Evolutionary conservation across 2,113 vertebrate species (phyloP).

Genomic region (Glaucomys volans): DNA sequence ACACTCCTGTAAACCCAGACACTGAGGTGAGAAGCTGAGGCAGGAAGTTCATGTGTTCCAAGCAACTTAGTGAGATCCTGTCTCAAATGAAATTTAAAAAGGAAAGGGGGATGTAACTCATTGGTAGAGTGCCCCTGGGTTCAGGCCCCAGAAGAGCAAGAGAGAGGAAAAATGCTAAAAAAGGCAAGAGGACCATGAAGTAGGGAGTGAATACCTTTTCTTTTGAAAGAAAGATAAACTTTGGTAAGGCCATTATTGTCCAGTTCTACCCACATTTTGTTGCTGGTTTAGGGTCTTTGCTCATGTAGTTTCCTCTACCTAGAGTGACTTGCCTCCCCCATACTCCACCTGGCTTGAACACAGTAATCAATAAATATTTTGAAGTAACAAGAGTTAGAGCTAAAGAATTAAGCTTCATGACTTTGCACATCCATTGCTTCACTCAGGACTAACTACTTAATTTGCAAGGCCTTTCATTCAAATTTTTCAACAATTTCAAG

Average conservation of each 20-base stretch:
- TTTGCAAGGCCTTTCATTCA: not conserved
- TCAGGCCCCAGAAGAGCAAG: not conserved
- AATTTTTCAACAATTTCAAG: conserved; percentile 41
- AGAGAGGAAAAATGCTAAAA: not conserved
- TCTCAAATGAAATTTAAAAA: not conserved
- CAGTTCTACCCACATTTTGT: not conserved
- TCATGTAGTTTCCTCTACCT: not conserved
- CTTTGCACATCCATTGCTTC: not conserved
- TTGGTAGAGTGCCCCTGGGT: not conserved
- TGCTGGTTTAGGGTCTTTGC: not conserved
- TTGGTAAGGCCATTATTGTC: not conserved
- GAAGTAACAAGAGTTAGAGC: not conserved
- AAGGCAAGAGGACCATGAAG: not conserved
- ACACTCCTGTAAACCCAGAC: not conserved
- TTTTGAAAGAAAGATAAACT: not conserved
- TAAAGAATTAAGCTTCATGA: conserved; percentile 25
- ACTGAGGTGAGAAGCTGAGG: not conserved
- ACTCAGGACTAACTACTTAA: conserved; percentile 6
- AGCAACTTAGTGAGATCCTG: not conserved
- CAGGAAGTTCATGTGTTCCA: not conserved
- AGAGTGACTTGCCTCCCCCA: not conserved
- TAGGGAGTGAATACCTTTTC: not conserved
- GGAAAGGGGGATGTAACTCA: not conserved
- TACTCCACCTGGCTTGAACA: conserved; percentile 33
- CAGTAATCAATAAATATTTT: conserved; percentile 48